These are phyloP conservation scores for Rhopalosiphum maidis DNA, from an alignment of 1,140 invertebrate genomes.

Conservation along the genomic window DNA sequence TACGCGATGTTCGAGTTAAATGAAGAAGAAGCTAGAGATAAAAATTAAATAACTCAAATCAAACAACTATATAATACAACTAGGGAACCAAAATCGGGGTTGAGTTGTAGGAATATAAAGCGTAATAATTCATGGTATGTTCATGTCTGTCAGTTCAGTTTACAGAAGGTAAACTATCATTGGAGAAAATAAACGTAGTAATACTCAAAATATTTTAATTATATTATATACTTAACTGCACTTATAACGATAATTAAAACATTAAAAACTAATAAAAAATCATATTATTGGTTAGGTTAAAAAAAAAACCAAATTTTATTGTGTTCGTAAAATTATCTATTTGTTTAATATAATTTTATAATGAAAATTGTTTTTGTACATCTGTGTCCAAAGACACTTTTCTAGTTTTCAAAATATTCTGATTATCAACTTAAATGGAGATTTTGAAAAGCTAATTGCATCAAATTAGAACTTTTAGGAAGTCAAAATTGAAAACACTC, in stretches of 20 bases:
- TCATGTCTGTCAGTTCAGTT: not conserved
- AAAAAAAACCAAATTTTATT: not conserved
- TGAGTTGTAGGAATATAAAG: not conserved
- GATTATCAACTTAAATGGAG: no score
- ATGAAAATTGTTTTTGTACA: no score
- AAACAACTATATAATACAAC: not conserved
- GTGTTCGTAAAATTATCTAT: not conserved
- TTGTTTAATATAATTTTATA: not conserved
- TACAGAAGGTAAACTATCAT: not conserved
- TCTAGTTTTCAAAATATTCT: no score
- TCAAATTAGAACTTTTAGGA: no score
- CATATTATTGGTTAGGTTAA: not conserved
- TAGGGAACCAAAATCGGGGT: not conserved
- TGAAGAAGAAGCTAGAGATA: conserved; percentile 15
- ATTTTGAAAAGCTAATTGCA: no score
- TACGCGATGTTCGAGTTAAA: not conserved
- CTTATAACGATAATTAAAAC: not conserved
- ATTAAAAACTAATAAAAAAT: not conserved
- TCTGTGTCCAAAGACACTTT: no score
- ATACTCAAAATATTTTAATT: not conserved
- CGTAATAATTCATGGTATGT: not conserved
- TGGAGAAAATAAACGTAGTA: not conserved
- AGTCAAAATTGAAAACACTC: no score
- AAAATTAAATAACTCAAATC: conserved; percentile 7
- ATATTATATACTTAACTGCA: not conserved